Conservation (phyloP, 2,888 invertebrate species). For the Spicauda simplicius region DNA sequence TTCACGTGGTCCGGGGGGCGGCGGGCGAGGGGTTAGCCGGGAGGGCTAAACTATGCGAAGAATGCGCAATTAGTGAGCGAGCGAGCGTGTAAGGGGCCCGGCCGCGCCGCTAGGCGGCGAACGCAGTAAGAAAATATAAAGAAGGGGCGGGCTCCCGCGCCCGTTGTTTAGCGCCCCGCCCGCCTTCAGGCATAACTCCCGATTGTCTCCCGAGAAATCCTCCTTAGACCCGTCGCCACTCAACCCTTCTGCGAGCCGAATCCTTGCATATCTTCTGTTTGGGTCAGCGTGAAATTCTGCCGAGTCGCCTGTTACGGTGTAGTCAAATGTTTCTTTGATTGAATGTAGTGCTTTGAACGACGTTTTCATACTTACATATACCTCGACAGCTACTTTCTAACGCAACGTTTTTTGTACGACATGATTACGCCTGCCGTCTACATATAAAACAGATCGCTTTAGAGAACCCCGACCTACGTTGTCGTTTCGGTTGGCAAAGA, state of each 20-base stretch:
- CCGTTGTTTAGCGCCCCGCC: constrained; percentile 85
- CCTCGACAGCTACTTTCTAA: neutral
- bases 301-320: constrained; percentile 65
- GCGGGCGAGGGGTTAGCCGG: constrained; percentile 84
- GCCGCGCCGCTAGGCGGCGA: constrained; percentile 84
- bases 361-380: neutral
- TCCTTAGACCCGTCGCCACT: constrained; percentile 81
- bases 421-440: neutral
- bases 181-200: constrained; percentile 84
- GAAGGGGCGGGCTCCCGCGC: constrained; percentile 86
- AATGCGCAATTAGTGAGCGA: constrained; percentile 98
- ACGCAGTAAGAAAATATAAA: constrained; percentile 89
- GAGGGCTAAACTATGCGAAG: constrained; percentile 97
- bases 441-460: constrained; percentile 9
- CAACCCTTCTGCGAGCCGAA: constrained; percentile 79
- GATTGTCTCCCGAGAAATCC: constrained; percentile 83
- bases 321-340: constrained; percentile 67
- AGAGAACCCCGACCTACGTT: constrained; percentile 32
- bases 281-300: constrained; percentile 83
- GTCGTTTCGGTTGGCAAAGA: constrained; percentile 33
- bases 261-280: constrained; percentile 79
- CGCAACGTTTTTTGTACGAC: neutral
- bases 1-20: constrained; percentile 83
- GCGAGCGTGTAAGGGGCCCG: constrained; percentile 88
- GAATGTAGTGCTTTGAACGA: constrained; percentile 32